These are phyloP conservation scores for Tachypleus tridentatus DNA, from an alignment of 1,140 invertebrate species.

Conservation along the genomic window DNA sequence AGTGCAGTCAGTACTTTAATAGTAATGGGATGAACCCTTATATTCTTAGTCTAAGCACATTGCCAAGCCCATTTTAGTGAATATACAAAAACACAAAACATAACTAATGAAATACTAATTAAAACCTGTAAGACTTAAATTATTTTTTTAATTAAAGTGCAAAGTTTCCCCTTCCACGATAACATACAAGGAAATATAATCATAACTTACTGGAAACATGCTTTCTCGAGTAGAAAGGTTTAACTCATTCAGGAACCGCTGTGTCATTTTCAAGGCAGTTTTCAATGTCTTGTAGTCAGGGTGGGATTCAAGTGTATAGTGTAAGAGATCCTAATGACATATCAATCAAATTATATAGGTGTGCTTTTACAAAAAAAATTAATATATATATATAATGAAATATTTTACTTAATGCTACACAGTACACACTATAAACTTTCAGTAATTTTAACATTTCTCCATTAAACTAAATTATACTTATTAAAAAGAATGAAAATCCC, in stretches of 20 bases:
- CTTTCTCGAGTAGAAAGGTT: constrained; percentile 76
- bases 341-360: neutral
- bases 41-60: no score
- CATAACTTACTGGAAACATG: constrained; percentile 57
- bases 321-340: constrained; percentile 63
- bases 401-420: no score
- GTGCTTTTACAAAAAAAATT: no score
- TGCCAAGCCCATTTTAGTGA: no score
- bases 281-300: constrained; percentile 67
- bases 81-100: no score
- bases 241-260: constrained; percentile 79
- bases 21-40: no score
- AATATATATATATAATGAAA: no score
- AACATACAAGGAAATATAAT: constrained; percentile 6
- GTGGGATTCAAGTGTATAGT: constrained; percentile 70
- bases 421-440: no score
- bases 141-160: neutral
- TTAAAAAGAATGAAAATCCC: no score
- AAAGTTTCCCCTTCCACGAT: neutral
- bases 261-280: constrained; percentile 72
- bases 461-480: no score
- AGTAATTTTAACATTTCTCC: no score
- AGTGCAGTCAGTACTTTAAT: no score
- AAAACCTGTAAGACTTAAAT: neutral
- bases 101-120: neutral